Evolutionary conservation across 2,797 vertebrate species (phyloP), one percentile per base, ranked within the genome.

Genomic region (Hippopotamyrus pictus): DNA sequence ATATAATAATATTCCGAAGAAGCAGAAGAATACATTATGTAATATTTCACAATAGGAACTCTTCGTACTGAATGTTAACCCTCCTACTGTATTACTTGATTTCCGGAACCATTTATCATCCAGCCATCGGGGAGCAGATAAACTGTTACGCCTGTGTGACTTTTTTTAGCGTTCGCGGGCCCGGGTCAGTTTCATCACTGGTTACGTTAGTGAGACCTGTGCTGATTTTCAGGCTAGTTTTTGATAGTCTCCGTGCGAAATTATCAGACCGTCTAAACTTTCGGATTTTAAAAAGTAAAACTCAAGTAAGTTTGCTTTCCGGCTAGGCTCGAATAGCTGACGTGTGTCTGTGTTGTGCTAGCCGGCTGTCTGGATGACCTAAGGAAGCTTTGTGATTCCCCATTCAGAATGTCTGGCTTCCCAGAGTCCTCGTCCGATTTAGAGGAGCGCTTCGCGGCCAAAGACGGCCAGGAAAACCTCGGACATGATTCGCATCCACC

Each of bases 41-140:
- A 37, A 73, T 73, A 37, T 73, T 33, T 37, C 8, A 51, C 6
- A 84, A 84, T 84, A 51, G 46, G 41, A 84, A 84, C 37, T 62
- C 29, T 79, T 79, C 37, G 19, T 44, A n/a, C 48, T 84, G 46
- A 84, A 51, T 79, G 37, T 19, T 11, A 33, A 46, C 19, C 41
- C 12, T 17, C 53, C 54, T 17, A 69, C 33, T 57, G 88, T 17
- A 51, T 46, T 22, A 57, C 41, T 33, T 29, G 7, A 1, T 29
- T 85, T 29, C 44, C 79, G 88, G 88, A 89, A 89, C 88, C 33
- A 37, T 62, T 85, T 84, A 7, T 44, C 29, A 9, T 9, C n/a
- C 19, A 29, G 54, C 6, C 54, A 9, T 44, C 6, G 57, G 88
- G 88, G 88, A 89, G 59, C 44, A 12, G 59, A 85, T 50, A 85